Conservation (phyloP, 2,888 invertebrate genomes). For the Metacarcinus magister region DNA sequence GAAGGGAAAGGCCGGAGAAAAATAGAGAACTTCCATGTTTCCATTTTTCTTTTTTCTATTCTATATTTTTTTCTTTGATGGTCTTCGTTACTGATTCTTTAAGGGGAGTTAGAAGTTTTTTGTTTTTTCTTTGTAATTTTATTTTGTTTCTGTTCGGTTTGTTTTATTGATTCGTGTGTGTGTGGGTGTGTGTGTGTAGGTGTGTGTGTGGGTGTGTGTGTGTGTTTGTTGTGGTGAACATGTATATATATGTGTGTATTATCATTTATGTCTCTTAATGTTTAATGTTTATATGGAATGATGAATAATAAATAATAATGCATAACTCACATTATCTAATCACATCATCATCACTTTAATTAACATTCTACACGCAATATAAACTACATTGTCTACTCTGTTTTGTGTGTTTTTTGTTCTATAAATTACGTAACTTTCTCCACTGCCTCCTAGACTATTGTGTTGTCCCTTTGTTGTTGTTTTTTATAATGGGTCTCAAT, state of each 20-base stretch:
- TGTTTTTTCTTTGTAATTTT: not conserved
- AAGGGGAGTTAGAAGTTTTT: not conserved
- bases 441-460: no score
- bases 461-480: no score
- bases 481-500: no score
- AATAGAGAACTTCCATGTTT: no score
- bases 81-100: not conserved
- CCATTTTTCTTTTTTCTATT: no score
- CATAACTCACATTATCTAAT: not conserved
- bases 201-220: not conserved
- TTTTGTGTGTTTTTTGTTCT: no score
- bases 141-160: not conserved
- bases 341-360: not conserved
- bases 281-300: not conserved
- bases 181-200: not conserved
- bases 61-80: no score
- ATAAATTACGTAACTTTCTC: no score
- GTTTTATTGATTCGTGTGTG: not conserved
- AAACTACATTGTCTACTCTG: no score
- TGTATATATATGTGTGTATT: not conserved
- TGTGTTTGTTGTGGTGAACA: not conserved
- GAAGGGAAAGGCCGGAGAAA: no score
- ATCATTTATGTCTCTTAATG: not conserved
- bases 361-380: not conserved
- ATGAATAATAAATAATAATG: not conserved